These are phyloP conservation scores for Cerceris rybyensis DNA, from an alignment of 2,888 invertebrate species.

Conservation along the genomic window DNA sequence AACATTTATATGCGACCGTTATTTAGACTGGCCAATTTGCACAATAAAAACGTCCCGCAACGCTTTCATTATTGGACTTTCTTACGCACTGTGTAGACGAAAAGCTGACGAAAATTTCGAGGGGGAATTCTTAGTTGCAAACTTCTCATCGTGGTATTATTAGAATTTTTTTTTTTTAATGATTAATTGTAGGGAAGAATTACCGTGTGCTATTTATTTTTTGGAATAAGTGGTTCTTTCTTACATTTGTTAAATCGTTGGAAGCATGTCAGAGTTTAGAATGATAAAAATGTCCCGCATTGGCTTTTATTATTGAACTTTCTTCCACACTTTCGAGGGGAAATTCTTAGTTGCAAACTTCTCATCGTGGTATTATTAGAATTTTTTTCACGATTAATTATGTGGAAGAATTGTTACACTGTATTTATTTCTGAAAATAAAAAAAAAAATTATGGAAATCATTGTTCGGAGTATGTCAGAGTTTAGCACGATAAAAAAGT, in stretches of 20 bases:
- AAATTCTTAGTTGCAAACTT: neutral
- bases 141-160: neutral
- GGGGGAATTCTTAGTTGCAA: neutral
- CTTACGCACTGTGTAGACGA: neutral
- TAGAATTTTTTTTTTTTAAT: neutral
- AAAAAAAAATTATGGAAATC: no score
- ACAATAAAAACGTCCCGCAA: conserved; percentile 28
- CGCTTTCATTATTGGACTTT: conserved; percentile 16
- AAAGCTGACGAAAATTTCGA: neutral
- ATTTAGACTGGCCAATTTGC: conserved; percentile 27
- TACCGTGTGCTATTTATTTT: no score
- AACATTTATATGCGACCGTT: conserved; percentile 31
- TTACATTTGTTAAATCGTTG: no score
- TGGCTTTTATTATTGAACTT: conserved; percentile 6
- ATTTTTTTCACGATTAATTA: neutral
- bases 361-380: neutral
- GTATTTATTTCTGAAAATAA: no score
- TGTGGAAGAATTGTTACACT: no score
- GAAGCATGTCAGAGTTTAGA: no score
- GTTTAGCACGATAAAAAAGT: conserved; percentile 39
- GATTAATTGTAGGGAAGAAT: no score
- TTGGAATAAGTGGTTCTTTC: no score
- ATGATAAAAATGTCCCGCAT: conserved; percentile 18
- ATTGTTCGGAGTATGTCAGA: neutral
- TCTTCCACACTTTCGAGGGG: neutral